Evolutionary conservation across 1,140 invertebrate species (phyloP).

Genomic region (Danaus melanippus): DNA sequence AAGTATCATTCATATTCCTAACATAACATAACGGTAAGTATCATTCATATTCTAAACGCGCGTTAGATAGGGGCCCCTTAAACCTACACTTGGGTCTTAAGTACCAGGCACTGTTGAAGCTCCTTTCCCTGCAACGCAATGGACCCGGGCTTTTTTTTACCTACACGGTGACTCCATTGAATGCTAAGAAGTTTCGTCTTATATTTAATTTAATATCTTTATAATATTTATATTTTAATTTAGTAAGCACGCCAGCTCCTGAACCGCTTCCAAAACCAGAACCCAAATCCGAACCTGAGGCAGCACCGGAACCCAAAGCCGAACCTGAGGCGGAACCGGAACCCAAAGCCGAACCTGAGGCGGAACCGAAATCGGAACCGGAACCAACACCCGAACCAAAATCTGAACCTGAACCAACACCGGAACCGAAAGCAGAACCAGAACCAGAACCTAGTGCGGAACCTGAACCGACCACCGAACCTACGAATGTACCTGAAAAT

Average conservation of each 20-base stretch:
- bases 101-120: too few species aligned
- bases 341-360: constrained; percentile 45
- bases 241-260: constrained; percentile 40
- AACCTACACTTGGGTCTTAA: too few species aligned
- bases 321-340: constrained; percentile 64
- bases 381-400: constrained; percentile 44
- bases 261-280: constrained; percentile 48
- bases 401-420: constrained; percentile 9
- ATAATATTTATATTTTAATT: constrained; percentile 1
- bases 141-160: too few species aligned
- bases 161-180: too few species aligned
- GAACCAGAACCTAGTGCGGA: constrained; percentile 45
- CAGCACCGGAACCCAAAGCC: constrained; percentile 45
- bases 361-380: constrained; percentile 53
- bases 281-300: constrained; percentile 51
- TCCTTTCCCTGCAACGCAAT: too few species aligned
- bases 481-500: constrained; percentile 36
- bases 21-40: constrained; percentile 33
- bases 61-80: too few species aligned
- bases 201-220: too few species aligned
- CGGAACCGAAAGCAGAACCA: constrained; percentile 5
- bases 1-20: constrained; percentile 15
- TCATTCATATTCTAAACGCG: not conserved
- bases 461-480: constrained; percentile 41
- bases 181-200: too few species aligned